A percentile compares a stretch with the other conserved stretches of the same genome.
phyloP scores from a whole-genome alignment of 1,140 invertebrate species.

The Pemphigus obesinymphae region DNA sequence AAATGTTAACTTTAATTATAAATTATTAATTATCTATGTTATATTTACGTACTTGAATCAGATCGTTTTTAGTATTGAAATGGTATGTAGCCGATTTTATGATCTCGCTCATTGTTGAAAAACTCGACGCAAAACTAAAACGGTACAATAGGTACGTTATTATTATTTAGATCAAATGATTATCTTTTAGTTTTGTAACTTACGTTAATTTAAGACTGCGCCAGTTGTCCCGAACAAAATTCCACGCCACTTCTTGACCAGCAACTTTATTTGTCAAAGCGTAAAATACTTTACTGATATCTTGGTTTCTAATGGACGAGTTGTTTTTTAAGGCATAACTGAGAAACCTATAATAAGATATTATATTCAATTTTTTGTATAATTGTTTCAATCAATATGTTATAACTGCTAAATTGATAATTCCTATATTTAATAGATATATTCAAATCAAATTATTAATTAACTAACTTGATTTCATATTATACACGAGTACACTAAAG shows the following conservation, averaged over 20 bases:
- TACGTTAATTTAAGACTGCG: slow-evolving; percentile 24
- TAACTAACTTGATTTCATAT: no score
- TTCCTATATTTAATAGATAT: no score
- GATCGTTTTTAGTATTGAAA: slow-evolving; percentile 35
- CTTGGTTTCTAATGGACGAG: slow-evolving; percentile 74
- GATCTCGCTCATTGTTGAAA: slow-evolving; percentile 28
- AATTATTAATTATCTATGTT: not conserved
- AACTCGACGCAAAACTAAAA: not conserved
- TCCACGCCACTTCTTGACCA: slow-evolving; percentile 69
- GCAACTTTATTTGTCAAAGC: slow-evolving; percentile 66
- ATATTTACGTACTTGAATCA: not conserved
- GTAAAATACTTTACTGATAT: slow-evolving; percentile 66
- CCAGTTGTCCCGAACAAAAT: slow-evolving; percentile 71
- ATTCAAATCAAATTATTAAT: no score
- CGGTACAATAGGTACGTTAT: no score
- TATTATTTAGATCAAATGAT: not conserved
- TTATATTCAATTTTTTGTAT: not conserved
- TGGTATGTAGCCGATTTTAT: slow-evolving; percentile 22
- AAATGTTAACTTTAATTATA: no score
- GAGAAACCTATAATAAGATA: slow-evolving; percentile 57
- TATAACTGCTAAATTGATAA: no score
- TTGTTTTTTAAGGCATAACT: slow-evolving; percentile 64
- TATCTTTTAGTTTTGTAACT: not conserved
- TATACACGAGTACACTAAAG: no score
- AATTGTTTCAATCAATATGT: no score